Conservation (phyloP, 2,888 invertebrate species). For the Hymenopus coronatus region DNA sequence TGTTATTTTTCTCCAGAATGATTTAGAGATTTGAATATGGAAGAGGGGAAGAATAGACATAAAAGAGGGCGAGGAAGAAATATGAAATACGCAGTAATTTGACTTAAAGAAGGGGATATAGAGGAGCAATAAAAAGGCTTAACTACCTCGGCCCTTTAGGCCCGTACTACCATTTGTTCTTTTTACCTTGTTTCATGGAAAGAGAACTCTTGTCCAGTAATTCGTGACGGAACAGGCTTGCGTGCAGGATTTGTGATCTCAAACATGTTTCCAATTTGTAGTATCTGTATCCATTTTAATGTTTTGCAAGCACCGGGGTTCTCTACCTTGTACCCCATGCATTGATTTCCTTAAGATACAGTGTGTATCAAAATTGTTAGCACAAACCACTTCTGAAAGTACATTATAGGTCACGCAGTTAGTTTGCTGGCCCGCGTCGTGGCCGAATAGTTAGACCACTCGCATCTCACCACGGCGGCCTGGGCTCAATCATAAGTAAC, state of each 20-base stretch:
- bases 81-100: slow-evolving; percentile 19
- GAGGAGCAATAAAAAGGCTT: slow-evolving; percentile 8
- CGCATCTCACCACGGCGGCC: too few species aligned
- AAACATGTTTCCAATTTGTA: too few species aligned
- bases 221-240: neutral
- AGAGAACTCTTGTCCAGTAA: neutral
- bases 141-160: neutral
- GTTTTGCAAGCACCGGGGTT: too few species aligned
- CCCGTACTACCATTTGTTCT: neutral
- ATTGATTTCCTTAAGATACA: too few species aligned
- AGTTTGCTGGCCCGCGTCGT: too few species aligned
- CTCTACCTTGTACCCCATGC: too few species aligned
- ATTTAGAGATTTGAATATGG: slow-evolving; percentile 11
- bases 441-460: too few species aligned
- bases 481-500: too few species aligned
- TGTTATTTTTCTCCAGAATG: neutral
- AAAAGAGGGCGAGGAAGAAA: neutral
- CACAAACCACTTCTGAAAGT: too few species aligned
- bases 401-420: too few species aligned
- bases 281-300: too few species aligned
- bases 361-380: too few species aligned
- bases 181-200: neutral
- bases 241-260: neutral
- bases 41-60: neutral
- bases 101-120: slow-evolving; percentile 9